Percentiles rank a stretch among this genome's conserved stretches.
Conservation (phyloP, 2,113 vertebrate genomes). For the Mungos mungo region DNA sequence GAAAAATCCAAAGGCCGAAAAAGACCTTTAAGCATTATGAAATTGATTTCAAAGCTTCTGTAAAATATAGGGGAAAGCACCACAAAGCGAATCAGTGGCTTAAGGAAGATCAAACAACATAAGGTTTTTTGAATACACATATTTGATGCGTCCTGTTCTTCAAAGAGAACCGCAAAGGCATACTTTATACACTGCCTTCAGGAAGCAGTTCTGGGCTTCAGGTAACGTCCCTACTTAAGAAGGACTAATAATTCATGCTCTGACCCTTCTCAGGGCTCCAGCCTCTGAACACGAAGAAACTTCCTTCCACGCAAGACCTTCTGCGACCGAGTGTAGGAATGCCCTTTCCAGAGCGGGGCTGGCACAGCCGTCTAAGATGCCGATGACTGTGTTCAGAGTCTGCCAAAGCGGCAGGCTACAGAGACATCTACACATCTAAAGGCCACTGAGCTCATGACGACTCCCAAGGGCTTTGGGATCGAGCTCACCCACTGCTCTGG, state of each 20-base stretch:
- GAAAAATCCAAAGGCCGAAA: not conserved
- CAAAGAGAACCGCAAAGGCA: not conserved
- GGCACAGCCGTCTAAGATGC: not conserved
- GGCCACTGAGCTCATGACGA: not conserved
- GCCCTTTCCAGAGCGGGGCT: not conserved
- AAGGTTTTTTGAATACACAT: not conserved
- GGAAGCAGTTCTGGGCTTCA: not conserved
- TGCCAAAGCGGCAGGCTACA: not conserved
- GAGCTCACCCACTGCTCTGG: not conserved
- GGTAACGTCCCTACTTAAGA: not conserved
- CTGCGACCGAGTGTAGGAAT: not conserved
- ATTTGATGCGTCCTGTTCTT: not conserved
- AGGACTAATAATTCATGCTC: not conserved
- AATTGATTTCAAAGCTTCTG: not conserved
- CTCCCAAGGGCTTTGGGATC: not conserved
- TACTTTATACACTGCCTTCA: not conserved
- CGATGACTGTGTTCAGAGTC: not conserved
- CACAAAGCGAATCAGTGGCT: not conserved
- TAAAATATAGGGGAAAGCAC: not conserved
- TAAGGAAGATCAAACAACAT: not conserved
- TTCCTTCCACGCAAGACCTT: not conserved
- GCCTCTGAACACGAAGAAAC: not conserved
- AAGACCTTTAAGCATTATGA: not conserved
- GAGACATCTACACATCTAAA: not conserved
- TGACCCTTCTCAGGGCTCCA: not conserved